Evolutionary conservation across 2,888 invertebrate genomes (phyloP), one percentile per base, ranked within the genome.

Genomic region (Lydus trimaculatus): DNA sequence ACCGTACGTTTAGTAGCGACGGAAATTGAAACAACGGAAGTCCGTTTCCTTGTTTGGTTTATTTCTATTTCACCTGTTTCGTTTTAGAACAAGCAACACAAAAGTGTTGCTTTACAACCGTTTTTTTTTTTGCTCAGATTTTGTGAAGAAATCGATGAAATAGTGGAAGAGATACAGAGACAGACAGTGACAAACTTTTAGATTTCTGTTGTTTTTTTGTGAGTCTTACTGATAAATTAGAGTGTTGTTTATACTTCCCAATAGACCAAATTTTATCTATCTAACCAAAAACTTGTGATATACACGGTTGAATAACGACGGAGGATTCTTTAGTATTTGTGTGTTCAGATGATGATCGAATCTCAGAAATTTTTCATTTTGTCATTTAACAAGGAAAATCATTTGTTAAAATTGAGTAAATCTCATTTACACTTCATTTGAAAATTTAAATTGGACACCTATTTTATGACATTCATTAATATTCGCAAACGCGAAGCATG

Each of bases 401-500:
- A 48, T 48, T 48, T 48, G 48, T 20, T 11, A 20, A 20, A 48
- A 20, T 20, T n/a, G 2, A 25, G 17, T 5, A 60, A 60, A 60
- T 60, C 58, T 28, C 9, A 48, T 61, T 67, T 33, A 48, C 60
- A 63, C 61, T 67, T 67, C 64, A 70, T 70, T 70, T 60, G 36
- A 62, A 48, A 31, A 20, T 70, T 64, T 61, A 64, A 69, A 66
- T 67, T 67, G 64, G 48, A 43, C 58, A 66, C 66, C 63, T 61
- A 66, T 66, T 63, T 69, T 66, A 48, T 43, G 61, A 58, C 25
- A 13, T 63, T 68, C 63, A 68, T 68, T 65, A 71, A 71, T 71
- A 68, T 71, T 68, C 71, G 52, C 63, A 58, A 59, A 43, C 59
- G n/a, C 58, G 62, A 61, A 20, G 8, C 17, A 62, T 52, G 20